phyloP scores from a whole-genome alignment of 1,140 invertebrate species.

The Colletes gigas region DNA sequence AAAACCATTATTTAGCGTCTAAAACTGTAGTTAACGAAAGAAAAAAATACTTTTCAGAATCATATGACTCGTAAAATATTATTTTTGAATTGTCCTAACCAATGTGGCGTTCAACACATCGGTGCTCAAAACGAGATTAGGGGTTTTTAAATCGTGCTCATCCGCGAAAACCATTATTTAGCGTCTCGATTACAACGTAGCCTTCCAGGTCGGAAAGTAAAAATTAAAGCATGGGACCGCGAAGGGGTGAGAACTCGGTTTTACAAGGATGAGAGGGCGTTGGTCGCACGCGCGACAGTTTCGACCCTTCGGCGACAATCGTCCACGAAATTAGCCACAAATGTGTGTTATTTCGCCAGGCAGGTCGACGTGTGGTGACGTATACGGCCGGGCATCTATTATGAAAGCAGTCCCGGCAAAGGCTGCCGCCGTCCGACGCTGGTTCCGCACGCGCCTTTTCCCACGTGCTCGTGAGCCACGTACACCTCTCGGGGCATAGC shows the following conservation, averaged over 20 bases:
- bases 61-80: too few relatives aligned
- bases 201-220: too few relatives aligned
- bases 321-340: slow-evolving; percentile 76
- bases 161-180: too few relatives aligned
- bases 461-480: slow-evolving; percentile 72
- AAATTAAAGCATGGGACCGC: background rate
- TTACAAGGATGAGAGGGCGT: background rate
- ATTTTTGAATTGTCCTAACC: too few relatives aligned
- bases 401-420: slow-evolving; percentile 69
- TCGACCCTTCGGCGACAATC: slow-evolving; percentile 51
- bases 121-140: too few relatives aligned
- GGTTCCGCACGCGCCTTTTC: slow-evolving; percentile 75
- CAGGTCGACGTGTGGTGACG: slow-evolving; percentile 60
- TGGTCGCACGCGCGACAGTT: background rate
- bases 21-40: too few relatives aligned
- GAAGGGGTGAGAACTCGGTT: background rate
- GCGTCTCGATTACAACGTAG: too few relatives aligned
- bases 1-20: too few relatives aligned
- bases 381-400: slow-evolving; percentile 71
- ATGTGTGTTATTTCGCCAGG: slow-evolving; percentile 77
- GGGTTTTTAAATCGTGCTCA: too few relatives aligned
- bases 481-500: slow-evolving; percentile 37
- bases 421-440: slow-evolving; percentile 61
- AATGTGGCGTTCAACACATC: too few relatives aligned
- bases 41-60: too few relatives aligned